Percentiles rank a stretch among this genome's conserved stretches.
phyloP scores from a whole-genome alignment of 2,888 invertebrate species.

The Sinopyrophorus schimmeli region DNA sequence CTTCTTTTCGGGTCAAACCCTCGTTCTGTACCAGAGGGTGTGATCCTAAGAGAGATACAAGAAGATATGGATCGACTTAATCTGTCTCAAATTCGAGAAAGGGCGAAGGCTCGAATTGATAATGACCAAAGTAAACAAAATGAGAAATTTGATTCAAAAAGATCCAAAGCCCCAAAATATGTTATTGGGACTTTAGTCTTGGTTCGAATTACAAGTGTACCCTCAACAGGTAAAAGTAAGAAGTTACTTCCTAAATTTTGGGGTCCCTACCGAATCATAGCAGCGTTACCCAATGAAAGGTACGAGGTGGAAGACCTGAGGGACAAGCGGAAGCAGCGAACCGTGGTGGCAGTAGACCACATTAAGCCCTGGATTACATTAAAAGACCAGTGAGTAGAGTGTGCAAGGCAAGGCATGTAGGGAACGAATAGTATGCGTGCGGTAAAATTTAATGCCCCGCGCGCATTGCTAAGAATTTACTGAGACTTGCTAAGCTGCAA shows the following conservation, averaged over 20 bases:
- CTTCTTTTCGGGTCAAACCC: not conserved
- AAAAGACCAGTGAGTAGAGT: too few relatives aligned
- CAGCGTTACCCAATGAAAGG: conserved; percentile 7
- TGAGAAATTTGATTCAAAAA: conserved; percentile 7
- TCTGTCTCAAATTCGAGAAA: not conserved
- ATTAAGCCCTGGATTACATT: too few relatives aligned
- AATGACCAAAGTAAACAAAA: not conserved
- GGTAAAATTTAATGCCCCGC: too few relatives aligned
- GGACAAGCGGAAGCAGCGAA: conserved; percentile 5
- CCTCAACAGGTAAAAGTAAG: conserved; percentile 8
- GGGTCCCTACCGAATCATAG: conserved; percentile 3
- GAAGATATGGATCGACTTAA: not conserved
- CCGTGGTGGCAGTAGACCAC: conserved; percentile 9
- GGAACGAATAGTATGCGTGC: too few relatives aligned
- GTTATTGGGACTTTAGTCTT: conserved; percentile 1
- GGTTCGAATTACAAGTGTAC: conserved; percentile 7
- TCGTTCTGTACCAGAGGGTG: not conserved
- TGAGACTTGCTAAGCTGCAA: too few relatives aligned
- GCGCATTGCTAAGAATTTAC: too few relatives aligned
- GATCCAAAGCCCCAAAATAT: conserved; percentile 1
- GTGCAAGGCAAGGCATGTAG: too few relatives aligned
- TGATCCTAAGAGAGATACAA: not conserved
- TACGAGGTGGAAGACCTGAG: too few relatives aligned
- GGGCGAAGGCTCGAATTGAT: not conserved
- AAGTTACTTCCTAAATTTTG: conserved; percentile 5